phyloP scores from a whole-genome alignment of 1,140 invertebrate species.

The Neocloeon triangulifer region DNA sequence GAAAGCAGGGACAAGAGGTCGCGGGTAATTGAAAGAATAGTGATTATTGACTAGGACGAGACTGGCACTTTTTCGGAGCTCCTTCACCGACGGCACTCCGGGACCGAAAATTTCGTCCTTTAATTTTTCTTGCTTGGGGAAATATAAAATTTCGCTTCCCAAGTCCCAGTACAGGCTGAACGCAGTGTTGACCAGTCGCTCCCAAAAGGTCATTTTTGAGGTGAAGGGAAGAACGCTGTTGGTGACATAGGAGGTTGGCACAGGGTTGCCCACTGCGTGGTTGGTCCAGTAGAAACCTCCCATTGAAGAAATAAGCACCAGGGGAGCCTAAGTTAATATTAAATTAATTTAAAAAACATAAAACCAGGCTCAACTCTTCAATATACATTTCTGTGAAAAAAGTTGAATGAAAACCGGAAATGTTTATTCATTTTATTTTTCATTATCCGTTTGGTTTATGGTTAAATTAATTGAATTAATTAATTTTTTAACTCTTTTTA shows the following conservation, averaged over 20 bases:
- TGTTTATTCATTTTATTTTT: too few species aligned
- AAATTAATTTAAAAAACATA: too few species aligned
- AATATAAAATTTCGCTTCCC: too few species aligned
- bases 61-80: slow-evolving; percentile 12
- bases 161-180: too few species aligned
- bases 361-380: too few species aligned
- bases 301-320: slow-evolving; percentile 5
- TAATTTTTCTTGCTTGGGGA: neutral
- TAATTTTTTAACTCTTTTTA: too few species aligned
- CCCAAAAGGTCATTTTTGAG: slow-evolving; percentile 11
- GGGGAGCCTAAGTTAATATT: too few species aligned
- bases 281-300: slow-evolving; percentile 11
- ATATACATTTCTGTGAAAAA: too few species aligned
- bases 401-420: too few species aligned
- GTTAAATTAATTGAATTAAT: too few species aligned
- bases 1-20: slow-evolving; percentile 26
- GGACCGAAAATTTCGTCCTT: neutral
- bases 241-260: slow-evolving; percentile 10
- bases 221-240: slow-evolving; percentile 9
- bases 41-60: slow-evolving; percentile 29
- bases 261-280: slow-evolving; percentile 11
- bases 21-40: slow-evolving; percentile 21
- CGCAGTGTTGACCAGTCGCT: slow-evolving; percentile 10
- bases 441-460: too few species aligned
- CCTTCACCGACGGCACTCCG: slow-evolving; percentile 9